Conservation (phyloP, 2,888 invertebrate genomes). For the Choreutis nemorana region DNA sequence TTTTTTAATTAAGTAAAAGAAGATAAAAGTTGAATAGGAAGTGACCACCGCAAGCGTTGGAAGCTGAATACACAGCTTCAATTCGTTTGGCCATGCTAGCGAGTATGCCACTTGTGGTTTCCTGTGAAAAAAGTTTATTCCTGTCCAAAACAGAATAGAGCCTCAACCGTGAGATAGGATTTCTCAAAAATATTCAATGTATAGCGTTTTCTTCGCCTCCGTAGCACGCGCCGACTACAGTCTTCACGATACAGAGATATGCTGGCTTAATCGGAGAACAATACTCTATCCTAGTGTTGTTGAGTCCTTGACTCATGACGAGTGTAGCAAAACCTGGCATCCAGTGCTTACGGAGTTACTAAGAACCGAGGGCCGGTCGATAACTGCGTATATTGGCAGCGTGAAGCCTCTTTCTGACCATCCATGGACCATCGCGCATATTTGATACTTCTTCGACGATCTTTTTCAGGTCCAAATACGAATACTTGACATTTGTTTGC, state of each 20-base stretch:
- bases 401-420: constrained; percentile 4
- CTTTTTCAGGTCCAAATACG: constrained; percentile 1
- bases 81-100: too few species aligned
- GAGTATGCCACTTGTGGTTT: too few species aligned
- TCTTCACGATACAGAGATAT: constrained; percentile 4
- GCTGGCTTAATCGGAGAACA: constrained; percentile 5
- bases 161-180: background rate
- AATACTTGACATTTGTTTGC: background rate
- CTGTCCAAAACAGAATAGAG: background rate
- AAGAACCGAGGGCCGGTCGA: constrained; percentile 3
- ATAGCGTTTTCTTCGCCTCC: too few species aligned
- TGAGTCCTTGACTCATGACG: constrained; percentile 2
- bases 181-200: too few species aligned
- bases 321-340: background rate
- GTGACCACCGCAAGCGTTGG: too few species aligned
- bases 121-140: too few species aligned
- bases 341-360: constrained; percentile 4
- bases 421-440: constrained; percentile 2
- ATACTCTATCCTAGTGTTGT: constrained; percentile 4
- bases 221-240: too few species aligned
- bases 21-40: too few species aligned
- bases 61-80: too few species aligned
- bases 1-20: too few species aligned
- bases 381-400: constrained; percentile 6
- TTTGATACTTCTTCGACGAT: constrained; percentile 3